Conservation (phyloP, 2,888 invertebrate species). For the Pteria penguin region DNA sequence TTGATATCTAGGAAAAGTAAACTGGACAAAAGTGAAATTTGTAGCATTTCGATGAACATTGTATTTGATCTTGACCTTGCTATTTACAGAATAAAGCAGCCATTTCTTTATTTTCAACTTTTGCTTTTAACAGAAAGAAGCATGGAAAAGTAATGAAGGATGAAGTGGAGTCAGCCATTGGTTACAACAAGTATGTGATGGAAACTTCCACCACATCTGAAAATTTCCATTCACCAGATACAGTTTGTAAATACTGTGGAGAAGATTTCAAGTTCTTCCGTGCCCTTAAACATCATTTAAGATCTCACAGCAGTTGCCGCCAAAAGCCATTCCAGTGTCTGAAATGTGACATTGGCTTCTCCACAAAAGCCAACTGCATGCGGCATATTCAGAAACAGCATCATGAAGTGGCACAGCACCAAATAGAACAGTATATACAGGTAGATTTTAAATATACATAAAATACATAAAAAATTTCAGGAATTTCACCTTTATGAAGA, state of each 20-base stretch:
- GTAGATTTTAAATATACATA: too few relatives aligned
- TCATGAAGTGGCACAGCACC: conserved; percentile 65
- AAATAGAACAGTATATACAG: conserved; percentile 68
- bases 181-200: conserved; percentile 73
- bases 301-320: conserved; percentile 76
- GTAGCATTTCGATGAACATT: too few relatives aligned
- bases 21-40: too few relatives aligned
- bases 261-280: conserved; percentile 80
- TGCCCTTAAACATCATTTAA: conserved; percentile 80
- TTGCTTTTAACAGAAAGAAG: conserved; percentile 84
- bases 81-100: too few relatives aligned
- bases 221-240: conserved; percentile 75
- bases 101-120: neutral
- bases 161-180: conserved; percentile 91
- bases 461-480: too few relatives aligned
- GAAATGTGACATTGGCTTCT: conserved; percentile 79
- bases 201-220: conserved; percentile 53
- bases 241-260: conserved; percentile 80
- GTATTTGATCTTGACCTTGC: too few relatives aligned
- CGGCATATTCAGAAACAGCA: conserved; percentile 80
- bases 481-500: too few relatives aligned
- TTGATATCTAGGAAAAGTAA: too few relatives aligned
- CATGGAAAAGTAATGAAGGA: conserved; percentile 92
- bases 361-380: conserved; percentile 79
- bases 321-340: conserved; percentile 79